These are phyloP conservation scores for Acholoe squamosa DNA, from an alignment of 2,888 invertebrate genomes.

Conservation along the genomic window DNA sequence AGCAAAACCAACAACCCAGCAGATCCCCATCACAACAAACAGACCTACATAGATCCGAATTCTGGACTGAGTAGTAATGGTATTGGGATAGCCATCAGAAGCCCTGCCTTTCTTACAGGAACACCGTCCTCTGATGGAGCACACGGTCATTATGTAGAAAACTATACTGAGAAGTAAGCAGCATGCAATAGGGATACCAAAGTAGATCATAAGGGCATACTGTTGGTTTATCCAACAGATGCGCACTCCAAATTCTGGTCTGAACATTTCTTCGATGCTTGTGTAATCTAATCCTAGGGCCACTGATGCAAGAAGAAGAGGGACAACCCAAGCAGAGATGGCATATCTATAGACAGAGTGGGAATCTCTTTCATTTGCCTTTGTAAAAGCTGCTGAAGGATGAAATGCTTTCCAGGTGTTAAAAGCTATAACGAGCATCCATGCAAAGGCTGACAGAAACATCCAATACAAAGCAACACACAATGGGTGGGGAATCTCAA, in stretches of 20 bases:
- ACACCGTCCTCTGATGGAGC: neutral
- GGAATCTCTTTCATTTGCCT: neutral
- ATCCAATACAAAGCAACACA: conserved; percentile 44
- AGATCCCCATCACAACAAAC: conserved; percentile 24
- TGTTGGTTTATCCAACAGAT: conserved; percentile 26
- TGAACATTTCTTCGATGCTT: neutral
- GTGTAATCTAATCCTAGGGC: conserved; percentile 5
- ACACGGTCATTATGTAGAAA: neutral
- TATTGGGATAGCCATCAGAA: neutral
- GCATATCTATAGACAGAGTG: neutral
- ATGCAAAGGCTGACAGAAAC: conserved; percentile 41
- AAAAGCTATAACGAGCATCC: conserved; percentile 43
- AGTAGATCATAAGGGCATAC: conserved; percentile 20
- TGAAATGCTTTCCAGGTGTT: conserved; percentile 31
- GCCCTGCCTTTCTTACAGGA: too few relatives aligned
- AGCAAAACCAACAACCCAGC: conserved; percentile 27
- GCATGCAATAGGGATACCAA: conserved; percentile 30
- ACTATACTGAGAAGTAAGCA: conserved; percentile 31
- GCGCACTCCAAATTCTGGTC: neutral
- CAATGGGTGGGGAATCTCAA: neutral
- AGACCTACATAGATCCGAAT: neutral
- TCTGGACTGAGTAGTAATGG: neutral
- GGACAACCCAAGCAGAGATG: neutral
- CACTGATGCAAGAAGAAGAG: neutral
- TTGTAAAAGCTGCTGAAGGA: neutral